A percentile compares a stretch with the other conserved stretches of the same genome.
Evolutionary conservation across 2,888 invertebrate genomes (phyloP).

Genomic region (Drosophila pseudotalamancana): DNA sequence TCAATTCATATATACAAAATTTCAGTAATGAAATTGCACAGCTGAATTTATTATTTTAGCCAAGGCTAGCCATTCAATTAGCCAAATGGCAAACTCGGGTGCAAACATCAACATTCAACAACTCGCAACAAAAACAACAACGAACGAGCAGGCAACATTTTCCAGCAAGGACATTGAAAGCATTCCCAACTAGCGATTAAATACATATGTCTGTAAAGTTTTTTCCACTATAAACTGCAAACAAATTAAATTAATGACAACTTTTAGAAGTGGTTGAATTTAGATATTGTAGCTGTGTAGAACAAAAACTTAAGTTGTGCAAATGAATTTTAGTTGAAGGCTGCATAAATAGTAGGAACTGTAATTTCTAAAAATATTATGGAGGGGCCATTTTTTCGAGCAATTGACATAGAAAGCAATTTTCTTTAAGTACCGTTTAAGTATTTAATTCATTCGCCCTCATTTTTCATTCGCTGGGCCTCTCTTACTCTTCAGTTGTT

Average conservation of each 20-base stretch:
- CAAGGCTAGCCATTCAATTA: constrained; percentile 40
- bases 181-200: constrained; percentile 12
- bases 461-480: no score
- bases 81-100: constrained; percentile 24
- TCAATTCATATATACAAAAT: neutral
- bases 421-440: neutral
- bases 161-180: constrained; percentile 18
- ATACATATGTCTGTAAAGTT: constrained; percentile 26
- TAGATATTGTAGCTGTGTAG: neutral
- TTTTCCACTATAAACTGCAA: constrained; percentile 13
- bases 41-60: constrained; percentile 10
- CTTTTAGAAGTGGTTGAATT: neutral
- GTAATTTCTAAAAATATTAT: neutral
- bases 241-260: constrained; percentile 8
- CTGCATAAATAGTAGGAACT: neutral
- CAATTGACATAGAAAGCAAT: neutral
- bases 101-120: constrained; percentile 4
- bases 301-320: neutral
- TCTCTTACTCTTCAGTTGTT: no score
- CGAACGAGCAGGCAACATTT: neutral
- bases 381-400: neutral
- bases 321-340: neutral
- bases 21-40: constrained; percentile 1
- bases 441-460: neutral
- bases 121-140: constrained; percentile 7